Evolutionary conservation across 1,140 invertebrate species (phyloP).

Genomic region (Mercenaria mercenaria): DNA sequence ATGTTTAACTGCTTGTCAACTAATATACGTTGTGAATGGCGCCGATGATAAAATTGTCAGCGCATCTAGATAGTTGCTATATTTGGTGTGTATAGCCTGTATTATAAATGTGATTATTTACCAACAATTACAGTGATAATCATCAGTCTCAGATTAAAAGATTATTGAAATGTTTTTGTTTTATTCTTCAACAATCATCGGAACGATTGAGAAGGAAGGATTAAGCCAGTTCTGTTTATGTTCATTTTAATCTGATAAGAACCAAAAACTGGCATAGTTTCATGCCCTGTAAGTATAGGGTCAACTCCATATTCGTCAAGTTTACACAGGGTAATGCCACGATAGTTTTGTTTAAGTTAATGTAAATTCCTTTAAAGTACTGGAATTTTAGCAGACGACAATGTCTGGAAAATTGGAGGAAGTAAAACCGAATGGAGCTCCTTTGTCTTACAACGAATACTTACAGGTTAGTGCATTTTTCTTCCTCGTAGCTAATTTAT

Average conservation of each 20-base stretch:
- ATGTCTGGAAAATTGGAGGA: constrained; percentile 15
- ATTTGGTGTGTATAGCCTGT: too few species aligned
- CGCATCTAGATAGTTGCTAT: too few species aligned
- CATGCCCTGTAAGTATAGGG: background rate
- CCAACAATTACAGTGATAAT: background rate
- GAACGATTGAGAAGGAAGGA: background rate
- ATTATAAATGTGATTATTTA: background rate
- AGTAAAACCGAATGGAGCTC: background rate
- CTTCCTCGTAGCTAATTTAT: too few species aligned
- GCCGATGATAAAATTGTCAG: too few species aligned
- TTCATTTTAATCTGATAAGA: constrained; percentile 11
- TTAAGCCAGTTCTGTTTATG: constrained; percentile 5
- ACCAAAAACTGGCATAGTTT: background rate
- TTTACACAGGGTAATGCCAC: background rate
- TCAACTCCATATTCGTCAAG: background rate
- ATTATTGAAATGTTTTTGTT: background rate
- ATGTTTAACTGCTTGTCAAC: too few species aligned
- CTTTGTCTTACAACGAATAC: background rate
- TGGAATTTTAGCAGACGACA: background rate
- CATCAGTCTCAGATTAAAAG: background rate
- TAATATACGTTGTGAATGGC: too few species aligned
- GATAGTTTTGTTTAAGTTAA: too few species aligned
- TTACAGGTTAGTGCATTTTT: constrained; percentile 6
- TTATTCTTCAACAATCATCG: background rate
- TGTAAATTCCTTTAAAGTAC: too few species aligned